Evolutionary conservation across 2,113 vertebrate species (phyloP).

Genomic region (Piaya cayana): DNA sequence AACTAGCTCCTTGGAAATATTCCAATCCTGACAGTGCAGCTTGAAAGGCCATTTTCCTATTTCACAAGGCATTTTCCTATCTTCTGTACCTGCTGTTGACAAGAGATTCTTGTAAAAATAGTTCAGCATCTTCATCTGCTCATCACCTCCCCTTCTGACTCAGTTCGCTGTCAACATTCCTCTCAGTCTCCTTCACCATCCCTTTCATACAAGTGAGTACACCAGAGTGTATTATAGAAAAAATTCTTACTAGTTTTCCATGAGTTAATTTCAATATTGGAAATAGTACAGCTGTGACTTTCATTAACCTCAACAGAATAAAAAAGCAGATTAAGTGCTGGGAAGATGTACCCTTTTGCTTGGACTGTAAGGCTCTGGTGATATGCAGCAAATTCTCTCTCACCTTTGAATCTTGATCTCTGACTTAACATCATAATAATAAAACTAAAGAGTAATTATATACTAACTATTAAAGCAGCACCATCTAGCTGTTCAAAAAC

Average conservation of each 20-base stretch:
- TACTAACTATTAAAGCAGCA: neutral
- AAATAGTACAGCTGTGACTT: neutral
- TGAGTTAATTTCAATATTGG: neutral
- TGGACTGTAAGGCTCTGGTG: neutral
- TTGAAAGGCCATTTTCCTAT: neutral
- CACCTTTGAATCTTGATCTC: neutral
- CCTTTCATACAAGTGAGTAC: neutral
- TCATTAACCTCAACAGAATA: neutral
- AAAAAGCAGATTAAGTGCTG: neutral
- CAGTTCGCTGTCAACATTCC: neutral
- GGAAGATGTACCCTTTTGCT: neutral
- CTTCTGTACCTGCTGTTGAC: neutral
- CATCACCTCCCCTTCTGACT: neutral
- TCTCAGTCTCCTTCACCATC: neutral
- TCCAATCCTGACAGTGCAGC: neutral
- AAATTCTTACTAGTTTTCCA: neutral
- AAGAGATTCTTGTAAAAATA: neutral
- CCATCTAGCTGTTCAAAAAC: constrained; percentile 22
- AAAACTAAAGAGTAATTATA: neutral
- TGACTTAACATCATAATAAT: neutral
- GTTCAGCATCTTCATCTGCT: neutral
- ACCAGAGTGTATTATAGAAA: neutral
- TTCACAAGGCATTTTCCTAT: neutral
- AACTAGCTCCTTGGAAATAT: neutral
- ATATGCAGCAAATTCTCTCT: neutral